Base-by-base conservation (phyloP, 35 echinoderm and acorn worm species). In the Apostichopus japonicus region DNA sequence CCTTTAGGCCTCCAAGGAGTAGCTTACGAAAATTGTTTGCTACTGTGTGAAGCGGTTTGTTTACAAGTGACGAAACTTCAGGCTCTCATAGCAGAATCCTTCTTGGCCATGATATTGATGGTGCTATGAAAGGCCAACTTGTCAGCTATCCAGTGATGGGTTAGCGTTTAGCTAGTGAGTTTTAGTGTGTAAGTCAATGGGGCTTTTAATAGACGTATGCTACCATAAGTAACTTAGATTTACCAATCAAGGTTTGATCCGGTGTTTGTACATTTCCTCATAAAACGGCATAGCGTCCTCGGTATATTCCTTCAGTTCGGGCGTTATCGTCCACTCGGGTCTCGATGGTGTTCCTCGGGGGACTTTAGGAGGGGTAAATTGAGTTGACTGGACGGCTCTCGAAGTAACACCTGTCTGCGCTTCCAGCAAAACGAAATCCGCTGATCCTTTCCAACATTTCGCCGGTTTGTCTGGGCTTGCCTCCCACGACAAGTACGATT, bases 401-500 rank as follows among this genome's bases (percentile, higher is more conserved):
- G 79, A 82, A 5, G 79, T 82, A 24, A 82, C 44, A 2, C 27
- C 54, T 16, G 79, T 82, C 79, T 82, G 44, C 5, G 79, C 44
- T 33, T 52, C 79, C 19, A 82, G 78, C n/a, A 82, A 54, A 4
- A 82, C 79, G 15, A 82, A 82, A 54, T 82, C 79, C 8, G 44
- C 54, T 2, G 79, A 82, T 4, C 79, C 79, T 53, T 54, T 82
- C 79, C 79, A 82, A 54, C 11, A 19, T 11, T 52, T 54, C 8
- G 54, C 44, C 15, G 54, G 44, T 22, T 73, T 73, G 4, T 73
- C 70, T 17, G 70, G 70, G 70, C 70, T 73, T 22, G 70, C 70
- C 19, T 73, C 70, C 79, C 79, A 82, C n/a, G 44, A 19, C 5
- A 82, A 51, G 11, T 82, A 82, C 54, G 79, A 82, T 82, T 82